These are phyloP conservation scores for Gymnobelideus leadbeateri DNA, from an alignment of 2,113 vertebrate genomes.

Conservation along the genomic window DNA sequence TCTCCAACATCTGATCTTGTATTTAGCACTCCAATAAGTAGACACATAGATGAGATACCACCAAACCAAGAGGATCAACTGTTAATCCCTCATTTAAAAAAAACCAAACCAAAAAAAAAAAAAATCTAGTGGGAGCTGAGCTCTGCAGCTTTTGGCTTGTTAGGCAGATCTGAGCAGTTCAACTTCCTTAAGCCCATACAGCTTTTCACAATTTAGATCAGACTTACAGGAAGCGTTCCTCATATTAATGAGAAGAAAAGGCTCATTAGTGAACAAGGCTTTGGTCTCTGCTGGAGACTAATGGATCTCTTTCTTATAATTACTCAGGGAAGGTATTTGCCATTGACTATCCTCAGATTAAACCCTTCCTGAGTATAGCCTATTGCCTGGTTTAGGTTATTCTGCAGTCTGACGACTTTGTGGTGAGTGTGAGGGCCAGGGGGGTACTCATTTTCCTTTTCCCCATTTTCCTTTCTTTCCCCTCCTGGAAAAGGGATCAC, in stretches of 20 bases:
- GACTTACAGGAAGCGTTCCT: conserved; percentile 1
- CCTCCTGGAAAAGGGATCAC: not conserved
- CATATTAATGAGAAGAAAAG: conserved; percentile 36
- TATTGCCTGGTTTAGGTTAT: not conserved
- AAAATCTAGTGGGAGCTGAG: not conserved
- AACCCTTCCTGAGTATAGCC: not conserved
- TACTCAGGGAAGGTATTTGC: not conserved
- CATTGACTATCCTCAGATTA: not conserved
- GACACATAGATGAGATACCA: not conserved
- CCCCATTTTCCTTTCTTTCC: not conserved
- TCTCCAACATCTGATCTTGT: not conserved
- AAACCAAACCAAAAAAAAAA: no score
- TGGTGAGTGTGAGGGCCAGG: not conserved
- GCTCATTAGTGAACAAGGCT: conserved; percentile 18
- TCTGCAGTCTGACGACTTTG: not conserved
- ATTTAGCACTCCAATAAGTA: not conserved
- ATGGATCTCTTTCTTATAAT: not conserved
- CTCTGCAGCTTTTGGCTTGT: not conserved
- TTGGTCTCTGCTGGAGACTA: not conserved
- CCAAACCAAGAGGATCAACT: not conserved
- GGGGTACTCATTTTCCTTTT: not conserved
- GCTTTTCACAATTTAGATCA: conserved; percentile 46
- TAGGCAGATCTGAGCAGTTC: conserved; percentile 5
- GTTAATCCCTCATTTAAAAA: not conserved
- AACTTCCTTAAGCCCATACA: conserved; percentile 30